phyloP scores from a whole-genome alignment of 2,888 invertebrate genomes.

The Bimastos eiseni region DNA sequence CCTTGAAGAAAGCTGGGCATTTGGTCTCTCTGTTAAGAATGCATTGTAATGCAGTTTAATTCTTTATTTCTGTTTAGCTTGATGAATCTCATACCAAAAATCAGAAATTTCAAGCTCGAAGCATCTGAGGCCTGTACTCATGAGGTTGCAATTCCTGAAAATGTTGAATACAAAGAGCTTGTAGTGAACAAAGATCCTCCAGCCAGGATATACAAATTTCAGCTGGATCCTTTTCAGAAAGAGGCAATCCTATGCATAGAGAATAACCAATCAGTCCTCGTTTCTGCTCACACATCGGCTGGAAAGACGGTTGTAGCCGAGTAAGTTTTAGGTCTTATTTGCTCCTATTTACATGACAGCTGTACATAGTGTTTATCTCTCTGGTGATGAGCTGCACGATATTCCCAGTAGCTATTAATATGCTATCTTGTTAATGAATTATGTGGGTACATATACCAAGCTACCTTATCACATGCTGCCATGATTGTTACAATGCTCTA shows the following conservation, averaged over 20 bases:
- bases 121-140: slow-evolving; percentile 91
- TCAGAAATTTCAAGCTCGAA: slow-evolving; percentile 84
- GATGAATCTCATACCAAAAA: slow-evolving; percentile 77
- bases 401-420: too few relatives aligned
- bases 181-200: slow-evolving; percentile 65
- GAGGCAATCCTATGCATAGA: slow-evolving; percentile 95
- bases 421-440: too few relatives aligned
- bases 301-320: slow-evolving; percentile 97
- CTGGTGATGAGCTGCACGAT: too few relatives aligned
- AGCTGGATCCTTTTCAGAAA: slow-evolving; percentile 95
- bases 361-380: background rate
- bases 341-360: background rate
- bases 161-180: slow-evolving; percentile 75
- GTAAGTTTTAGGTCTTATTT: slow-evolving; percentile 68
- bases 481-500: too few relatives aligned
- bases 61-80: slow-evolving; percentile 65
- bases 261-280: slow-evolving; percentile 95
- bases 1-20: background rate
- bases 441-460: background rate
- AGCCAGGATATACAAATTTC: slow-evolving; percentile 89
- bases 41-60: background rate
- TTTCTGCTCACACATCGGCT: slow-evolving; percentile 98
- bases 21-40: background rate
- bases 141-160: slow-evolving; percentile 86
- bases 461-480: background rate